Conservation (phyloP, 2,888 invertebrate genomes). For the Metopia argyrocephala region DNA sequence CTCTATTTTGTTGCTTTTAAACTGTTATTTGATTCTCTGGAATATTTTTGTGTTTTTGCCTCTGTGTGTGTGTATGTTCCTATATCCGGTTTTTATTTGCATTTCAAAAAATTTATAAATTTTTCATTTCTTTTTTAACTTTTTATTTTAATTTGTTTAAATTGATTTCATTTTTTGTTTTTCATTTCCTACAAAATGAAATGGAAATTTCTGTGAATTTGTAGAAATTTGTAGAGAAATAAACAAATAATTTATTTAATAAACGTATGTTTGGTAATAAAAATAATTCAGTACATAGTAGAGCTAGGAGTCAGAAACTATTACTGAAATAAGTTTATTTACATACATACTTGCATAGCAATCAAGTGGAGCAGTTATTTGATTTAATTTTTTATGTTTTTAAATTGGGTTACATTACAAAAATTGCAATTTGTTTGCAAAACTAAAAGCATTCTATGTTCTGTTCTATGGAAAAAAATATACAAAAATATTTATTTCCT, state of each 20-base stretch:
- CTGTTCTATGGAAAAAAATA: too few relatives aligned
- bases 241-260: conserved; percentile 28
- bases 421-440: too few relatives aligned
- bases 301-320: neutral
- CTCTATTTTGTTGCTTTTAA: neutral
- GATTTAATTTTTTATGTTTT: too few relatives aligned
- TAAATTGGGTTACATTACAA: too few relatives aligned
- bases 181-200: conserved; percentile 17
- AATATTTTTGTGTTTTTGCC: conserved; percentile 22
- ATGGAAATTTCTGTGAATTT: conserved; percentile 22
- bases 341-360: too few relatives aligned
- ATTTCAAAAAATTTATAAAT: conserved; percentile 28
- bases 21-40: neutral
- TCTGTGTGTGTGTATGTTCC: conserved; percentile 54
- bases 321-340: neutral
- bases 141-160: conserved; percentile 28
- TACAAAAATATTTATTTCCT: too few relatives aligned
- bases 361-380: too few relatives aligned
- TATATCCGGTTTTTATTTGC: conserved; percentile 53
- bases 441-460: too few relatives aligned
- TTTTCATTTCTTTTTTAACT: neutral
- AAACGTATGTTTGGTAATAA: neutral
- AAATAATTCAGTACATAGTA: neutral
- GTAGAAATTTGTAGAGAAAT: conserved; percentile 24
- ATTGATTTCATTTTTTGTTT: conserved; percentile 11